Conservation (phyloP, 2,113 vertebrate genomes). For the Uropsilus gracilis region DNA sequence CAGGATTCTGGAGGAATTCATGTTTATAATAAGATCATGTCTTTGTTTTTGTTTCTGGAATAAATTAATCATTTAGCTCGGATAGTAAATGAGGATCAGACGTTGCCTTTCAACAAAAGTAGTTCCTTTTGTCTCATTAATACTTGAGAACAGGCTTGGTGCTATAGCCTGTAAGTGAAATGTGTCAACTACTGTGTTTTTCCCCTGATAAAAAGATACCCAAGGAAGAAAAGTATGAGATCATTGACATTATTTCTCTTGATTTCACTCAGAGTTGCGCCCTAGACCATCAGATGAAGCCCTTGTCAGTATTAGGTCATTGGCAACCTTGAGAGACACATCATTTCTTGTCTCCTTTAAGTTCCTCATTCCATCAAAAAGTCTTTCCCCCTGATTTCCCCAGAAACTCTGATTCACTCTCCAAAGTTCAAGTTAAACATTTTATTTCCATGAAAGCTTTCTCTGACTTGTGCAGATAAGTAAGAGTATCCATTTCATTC, state of each 20-base stretch:
- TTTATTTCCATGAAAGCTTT: neutral
- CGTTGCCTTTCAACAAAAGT: constrained; percentile 36
- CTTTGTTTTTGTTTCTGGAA: constrained; percentile 78
- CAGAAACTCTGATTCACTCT: neutral
- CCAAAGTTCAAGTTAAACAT: neutral
- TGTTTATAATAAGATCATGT: constrained; percentile 71
- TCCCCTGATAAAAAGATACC: neutral
- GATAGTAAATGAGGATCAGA: constrained; percentile 77
- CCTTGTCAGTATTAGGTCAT: neutral
- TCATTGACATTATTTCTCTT: neutral
- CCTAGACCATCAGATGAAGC: neutral
- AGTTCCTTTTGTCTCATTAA: constrained; percentile 62
- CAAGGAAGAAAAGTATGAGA: neutral
- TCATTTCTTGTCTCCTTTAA: neutral
- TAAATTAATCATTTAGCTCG: constrained; percentile 70
- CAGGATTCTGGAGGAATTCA: constrained; percentile 53
- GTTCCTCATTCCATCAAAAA: neutral
- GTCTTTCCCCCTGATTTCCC: neutral
- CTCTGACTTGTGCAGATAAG: neutral
- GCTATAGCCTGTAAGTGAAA: neutral
- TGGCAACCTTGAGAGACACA: neutral
- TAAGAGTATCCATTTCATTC: neutral
- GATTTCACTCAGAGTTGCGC: neutral
- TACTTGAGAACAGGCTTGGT: constrained; percentile 43
- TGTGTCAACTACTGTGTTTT: neutral